Conservation (phyloP, 53 echinoderm and acorn worm genomes). For the Pentamera pediparva region DNA sequence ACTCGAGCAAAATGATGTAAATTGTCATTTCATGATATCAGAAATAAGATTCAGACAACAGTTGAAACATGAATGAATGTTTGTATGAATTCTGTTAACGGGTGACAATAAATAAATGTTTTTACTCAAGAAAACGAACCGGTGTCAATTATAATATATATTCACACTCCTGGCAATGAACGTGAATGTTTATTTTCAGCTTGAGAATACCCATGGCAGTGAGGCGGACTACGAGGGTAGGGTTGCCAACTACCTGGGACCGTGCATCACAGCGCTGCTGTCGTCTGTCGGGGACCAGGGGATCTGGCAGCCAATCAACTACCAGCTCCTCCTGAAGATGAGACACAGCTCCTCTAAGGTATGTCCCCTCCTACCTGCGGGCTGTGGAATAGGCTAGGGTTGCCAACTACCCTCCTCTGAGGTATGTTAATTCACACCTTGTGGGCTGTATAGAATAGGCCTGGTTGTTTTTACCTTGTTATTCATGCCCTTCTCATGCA, state of each 20-base stretch:
- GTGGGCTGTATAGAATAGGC: neutral
- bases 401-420: too few species aligned
- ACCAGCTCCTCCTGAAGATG: slow-evolving; percentile 76
- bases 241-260: slow-evolving; percentile 64
- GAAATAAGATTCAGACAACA: too few species aligned
- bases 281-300: slow-evolving; percentile 63
- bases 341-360: slow-evolving; percentile 58
- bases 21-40: too few species aligned
- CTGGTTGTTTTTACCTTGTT: neutral
- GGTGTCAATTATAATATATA: neutral
- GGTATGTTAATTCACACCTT: too few species aligned
- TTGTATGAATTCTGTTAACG: too few species aligned
- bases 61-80: too few species aligned
- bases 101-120: neutral
- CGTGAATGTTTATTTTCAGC: slow-evolving; percentile 32
- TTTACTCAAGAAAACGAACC: neutral
- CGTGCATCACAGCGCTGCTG: slow-evolving; percentile 74
- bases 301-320: slow-evolving; percentile 95
- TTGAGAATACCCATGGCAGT: slow-evolving; percentile 72
- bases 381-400: too few species aligned
- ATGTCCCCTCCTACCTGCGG: neutral
- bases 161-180: neutral
- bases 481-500: neutral
- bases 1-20: too few species aligned
- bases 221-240: slow-evolving; percentile 55